phyloP scores from a whole-genome alignment of 2,113 vertebrate genomes.

The Muntiacus muntjak region DNA sequence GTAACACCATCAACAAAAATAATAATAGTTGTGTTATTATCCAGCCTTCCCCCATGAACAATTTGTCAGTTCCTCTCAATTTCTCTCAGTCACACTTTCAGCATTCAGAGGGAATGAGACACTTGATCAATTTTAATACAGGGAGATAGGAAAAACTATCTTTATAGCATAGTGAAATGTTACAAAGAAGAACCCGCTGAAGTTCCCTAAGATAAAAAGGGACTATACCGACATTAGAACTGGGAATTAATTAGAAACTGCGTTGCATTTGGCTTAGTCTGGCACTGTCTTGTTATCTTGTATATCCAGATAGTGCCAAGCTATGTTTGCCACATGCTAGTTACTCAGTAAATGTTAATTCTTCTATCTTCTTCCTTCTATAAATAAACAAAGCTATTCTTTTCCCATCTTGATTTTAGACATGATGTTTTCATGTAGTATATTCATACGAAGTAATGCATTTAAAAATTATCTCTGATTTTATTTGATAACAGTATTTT shows the following conservation, averaged over 20 bases:
- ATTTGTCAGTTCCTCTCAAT: neutral
- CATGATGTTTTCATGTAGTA: neutral
- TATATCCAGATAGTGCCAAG: neutral
- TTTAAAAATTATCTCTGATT: neutral
- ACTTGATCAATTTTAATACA: neutral
- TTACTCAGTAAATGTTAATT: neutral
- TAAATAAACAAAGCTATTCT: neutral
- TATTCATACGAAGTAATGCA: neutral
- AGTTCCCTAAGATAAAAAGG: neutral
- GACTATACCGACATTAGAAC: neutral
- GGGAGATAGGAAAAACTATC: neutral
- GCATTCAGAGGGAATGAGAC: neutral
- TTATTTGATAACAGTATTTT: neutral
- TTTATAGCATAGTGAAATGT: neutral
- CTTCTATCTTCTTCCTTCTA: neutral
- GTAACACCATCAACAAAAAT: neutral
- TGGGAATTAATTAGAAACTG: neutral
- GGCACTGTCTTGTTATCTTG: neutral
- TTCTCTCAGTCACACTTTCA: neutral
- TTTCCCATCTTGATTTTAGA: neutral
- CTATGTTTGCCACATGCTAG: neutral
- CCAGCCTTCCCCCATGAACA: neutral
- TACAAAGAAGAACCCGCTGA: neutral
- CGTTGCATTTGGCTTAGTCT: neutral
- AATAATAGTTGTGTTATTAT: neutral